Evolutionary conservation across 2,113 vertebrate genomes (phyloP).

Genomic region (Butorides virescens): DNA sequence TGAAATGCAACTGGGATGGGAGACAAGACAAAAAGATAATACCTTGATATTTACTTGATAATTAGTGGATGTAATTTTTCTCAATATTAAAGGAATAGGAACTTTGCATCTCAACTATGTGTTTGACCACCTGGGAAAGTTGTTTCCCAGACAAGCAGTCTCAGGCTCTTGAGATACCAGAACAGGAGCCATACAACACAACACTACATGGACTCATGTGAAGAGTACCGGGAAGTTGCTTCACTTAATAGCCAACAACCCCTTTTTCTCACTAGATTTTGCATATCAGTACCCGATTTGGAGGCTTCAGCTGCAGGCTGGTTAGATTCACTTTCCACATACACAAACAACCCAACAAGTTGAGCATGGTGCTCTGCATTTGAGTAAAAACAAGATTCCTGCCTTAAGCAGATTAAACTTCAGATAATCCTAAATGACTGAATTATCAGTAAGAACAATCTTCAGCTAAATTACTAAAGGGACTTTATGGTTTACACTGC

Average conservation of each 20-base stretch:
- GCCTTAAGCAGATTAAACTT: background rate
- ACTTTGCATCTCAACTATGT: background rate
- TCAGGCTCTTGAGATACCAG: background rate
- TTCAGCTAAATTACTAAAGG: conserved; percentile 41
- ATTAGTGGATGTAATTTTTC: background rate
- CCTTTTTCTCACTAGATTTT: conserved; percentile 14
- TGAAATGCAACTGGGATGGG: background rate
- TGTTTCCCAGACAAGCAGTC: background rate
- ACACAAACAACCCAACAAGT: background rate
- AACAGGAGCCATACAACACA: background rate
- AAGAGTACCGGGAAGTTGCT: conserved; percentile 9
- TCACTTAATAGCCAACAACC: background rate
- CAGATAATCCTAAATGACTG: conserved; percentile 11
- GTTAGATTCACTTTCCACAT: background rate
- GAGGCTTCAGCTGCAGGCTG: background rate
- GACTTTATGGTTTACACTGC: background rate
- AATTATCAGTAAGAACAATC: background rate
- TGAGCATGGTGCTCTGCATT: background rate
- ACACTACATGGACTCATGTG: rapidly evolving
- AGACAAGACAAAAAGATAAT: background rate
- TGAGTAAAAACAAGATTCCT: background rate
- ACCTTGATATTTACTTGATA: background rate
- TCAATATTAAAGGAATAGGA: background rate
- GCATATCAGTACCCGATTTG: background rate
- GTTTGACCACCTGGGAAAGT: background rate